Percentiles rank a stretch among this genome's conserved stretches.
Evolutionary conservation across 2,113 vertebrate species (phyloP).

Genomic region (Aptenodytes forsteri): DNA sequence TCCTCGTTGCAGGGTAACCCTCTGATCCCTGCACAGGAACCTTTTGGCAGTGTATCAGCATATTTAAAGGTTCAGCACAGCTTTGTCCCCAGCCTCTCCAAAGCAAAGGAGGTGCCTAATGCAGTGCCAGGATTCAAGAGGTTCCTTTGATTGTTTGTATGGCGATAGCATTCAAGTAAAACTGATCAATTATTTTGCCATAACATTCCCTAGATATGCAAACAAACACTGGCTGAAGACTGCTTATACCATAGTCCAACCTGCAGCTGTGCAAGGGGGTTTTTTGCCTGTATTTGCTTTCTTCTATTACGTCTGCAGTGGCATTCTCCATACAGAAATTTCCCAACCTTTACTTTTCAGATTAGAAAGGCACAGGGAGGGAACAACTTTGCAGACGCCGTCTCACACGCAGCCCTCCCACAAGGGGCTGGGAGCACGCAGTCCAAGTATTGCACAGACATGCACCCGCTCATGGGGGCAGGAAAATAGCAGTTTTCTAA

Average conservation of each 20-base stretch:
- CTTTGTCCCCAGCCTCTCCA: neutral
- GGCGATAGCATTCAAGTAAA: neutral
- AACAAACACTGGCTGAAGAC: neutral
- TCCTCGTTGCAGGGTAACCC: neutral
- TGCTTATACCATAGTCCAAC: neutral
- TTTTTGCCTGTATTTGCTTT: neutral
- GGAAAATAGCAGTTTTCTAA: neutral
- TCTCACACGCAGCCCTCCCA: neutral
- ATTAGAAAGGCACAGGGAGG: neutral
- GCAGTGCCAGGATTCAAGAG: neutral
- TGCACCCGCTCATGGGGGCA: rapidly evolving
- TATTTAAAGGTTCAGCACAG: neutral
- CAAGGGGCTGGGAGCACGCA: neutral
- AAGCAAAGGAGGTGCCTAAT: neutral
- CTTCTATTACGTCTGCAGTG: neutral
- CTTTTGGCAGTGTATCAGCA: neutral
- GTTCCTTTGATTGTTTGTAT: neutral
- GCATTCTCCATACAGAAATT: neutral
- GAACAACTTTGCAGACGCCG: neutral
- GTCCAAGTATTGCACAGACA: neutral
- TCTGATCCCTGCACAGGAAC: neutral
- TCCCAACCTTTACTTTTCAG: neutral
- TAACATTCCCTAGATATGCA: neutral
- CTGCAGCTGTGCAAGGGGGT: neutral
- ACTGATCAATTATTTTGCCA: neutral